Evolutionary conservation across 2,888 invertebrate genomes (phyloP).

Genomic region (Pachycephus smyrnensis): DNA sequence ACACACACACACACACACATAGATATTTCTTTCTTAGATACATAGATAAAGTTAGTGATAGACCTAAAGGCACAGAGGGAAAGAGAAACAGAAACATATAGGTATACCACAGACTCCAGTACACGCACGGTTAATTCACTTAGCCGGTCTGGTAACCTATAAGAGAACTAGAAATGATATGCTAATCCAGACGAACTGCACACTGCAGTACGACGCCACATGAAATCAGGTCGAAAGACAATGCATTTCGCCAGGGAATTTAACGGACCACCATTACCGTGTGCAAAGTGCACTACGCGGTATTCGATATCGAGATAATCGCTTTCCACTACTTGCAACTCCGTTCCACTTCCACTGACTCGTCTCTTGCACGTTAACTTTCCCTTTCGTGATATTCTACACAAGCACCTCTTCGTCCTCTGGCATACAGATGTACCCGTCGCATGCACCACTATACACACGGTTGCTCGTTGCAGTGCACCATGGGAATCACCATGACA

Average conservation of each 20-base stretch:
- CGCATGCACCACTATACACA: neutral
- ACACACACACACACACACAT: neutral
- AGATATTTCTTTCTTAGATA: neutral
- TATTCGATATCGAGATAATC: conserved; percentile 67
- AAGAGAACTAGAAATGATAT: conserved; percentile 21
- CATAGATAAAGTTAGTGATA: neutral
- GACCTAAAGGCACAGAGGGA: neutral
- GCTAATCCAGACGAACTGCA: conserved; percentile 16
- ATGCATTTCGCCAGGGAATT: conserved; percentile 45
- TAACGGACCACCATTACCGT: conserved; percentile 17
- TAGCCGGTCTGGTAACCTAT: conserved; percentile 15
- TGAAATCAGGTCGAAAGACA: conserved; percentile 48
- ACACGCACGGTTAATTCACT: neutral
- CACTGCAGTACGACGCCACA: conserved; percentile 1
- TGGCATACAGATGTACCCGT: neutral
- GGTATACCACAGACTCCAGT: neutral
- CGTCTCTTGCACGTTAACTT: conserved; percentile 33
- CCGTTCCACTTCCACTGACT: conserved; percentile 8
- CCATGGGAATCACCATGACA: neutral
- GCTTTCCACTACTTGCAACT: conserved; percentile 33
- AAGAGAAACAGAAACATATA: neutral
- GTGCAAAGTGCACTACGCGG: conserved; percentile 64
- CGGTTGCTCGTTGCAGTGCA: neutral
- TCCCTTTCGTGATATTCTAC: conserved; percentile 49
- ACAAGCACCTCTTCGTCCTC: neutral